A percentile compares a stretch with the other conserved stretches of the same genome.
Conservation (phyloP, 2,797 vertebrate genomes). For the Silurus aristotelis region DNA sequence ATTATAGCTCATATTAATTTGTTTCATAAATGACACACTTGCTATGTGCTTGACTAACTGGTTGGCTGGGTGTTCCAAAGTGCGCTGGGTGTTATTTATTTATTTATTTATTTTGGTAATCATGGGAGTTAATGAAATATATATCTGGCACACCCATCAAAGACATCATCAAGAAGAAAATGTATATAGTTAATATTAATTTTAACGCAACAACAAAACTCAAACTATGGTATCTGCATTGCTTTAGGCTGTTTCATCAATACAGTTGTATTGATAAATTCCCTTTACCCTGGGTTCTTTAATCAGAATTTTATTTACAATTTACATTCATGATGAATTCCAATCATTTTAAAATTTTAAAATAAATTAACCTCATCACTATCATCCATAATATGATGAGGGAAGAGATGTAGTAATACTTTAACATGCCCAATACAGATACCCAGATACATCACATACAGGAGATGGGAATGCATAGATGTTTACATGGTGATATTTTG, state of each 20-base stretch:
- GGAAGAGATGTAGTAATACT: not conserved
- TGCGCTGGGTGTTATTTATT: not conserved
- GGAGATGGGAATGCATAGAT: not conserved
- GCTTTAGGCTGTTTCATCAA: not conserved
- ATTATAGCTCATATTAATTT: not conserved
- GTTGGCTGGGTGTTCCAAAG: not conserved
- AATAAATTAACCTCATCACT: not conserved
- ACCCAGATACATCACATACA: not conserved
- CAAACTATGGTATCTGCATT: not conserved
- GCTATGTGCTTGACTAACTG: not conserved
- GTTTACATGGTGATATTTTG: not conserved
- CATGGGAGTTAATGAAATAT: not conserved
- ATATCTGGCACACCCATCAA: not conserved
- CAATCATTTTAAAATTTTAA: not conserved
- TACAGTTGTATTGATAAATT: not conserved
- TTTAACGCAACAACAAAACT: not conserved
- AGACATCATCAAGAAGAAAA: not conserved
- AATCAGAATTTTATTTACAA: not conserved
- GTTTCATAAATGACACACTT: not conserved
- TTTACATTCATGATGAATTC: not conserved
- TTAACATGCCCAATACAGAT: not conserved
- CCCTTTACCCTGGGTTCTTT: not conserved
- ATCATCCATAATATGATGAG: not conserved
- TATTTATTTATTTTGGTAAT: not conserved
- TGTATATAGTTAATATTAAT: not conserved